Percentiles rank a stretch among this genome's conserved stretches.
Conservation (phyloP, 1,140 invertebrate species). For the Penaeus japonicus region DNA sequence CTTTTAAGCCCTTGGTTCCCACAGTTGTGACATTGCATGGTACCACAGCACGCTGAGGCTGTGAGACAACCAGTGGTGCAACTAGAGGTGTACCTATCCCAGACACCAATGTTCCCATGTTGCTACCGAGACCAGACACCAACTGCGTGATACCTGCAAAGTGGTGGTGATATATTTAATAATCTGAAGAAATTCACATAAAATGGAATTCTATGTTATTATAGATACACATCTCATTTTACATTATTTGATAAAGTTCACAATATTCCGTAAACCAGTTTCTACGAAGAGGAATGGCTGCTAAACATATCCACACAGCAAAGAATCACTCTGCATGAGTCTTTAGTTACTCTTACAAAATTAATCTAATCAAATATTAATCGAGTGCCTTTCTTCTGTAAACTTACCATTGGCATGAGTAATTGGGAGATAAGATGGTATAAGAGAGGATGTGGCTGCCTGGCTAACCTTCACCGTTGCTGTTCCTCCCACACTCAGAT, state of each 20-base stretch:
- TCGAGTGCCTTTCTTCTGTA: neutral
- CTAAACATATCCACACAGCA: no score
- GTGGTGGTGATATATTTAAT: neutral
- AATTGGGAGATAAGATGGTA: conserved; percentile 55
- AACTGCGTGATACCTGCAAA: conserved; percentile 66
- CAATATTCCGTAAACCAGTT: no score
- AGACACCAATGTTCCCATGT: conserved; percentile 40
- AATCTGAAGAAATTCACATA: neutral
- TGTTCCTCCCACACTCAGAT: conserved; percentile 41
- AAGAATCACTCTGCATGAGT: no score
- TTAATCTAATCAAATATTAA: no score
- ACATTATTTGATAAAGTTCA: neutral
- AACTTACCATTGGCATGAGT: conserved; percentile 57
- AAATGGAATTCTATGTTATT: neutral
- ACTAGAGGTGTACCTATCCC: conserved; percentile 39
- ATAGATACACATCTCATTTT: neutral
- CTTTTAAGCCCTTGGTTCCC: conserved; percentile 67
- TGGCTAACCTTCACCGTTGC: conserved; percentile 54
- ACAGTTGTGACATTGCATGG: conserved; percentile 64
- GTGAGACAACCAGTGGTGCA: conserved; percentile 50
- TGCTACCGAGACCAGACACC: conserved; percentile 63
- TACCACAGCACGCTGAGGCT: conserved; percentile 63
- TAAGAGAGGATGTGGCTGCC: conserved; percentile 50
- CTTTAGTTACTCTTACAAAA: no score
- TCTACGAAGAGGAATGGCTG: no score